A percentile compares a stretch with the other conserved stretches of the same genome.
Evolutionary conservation across 2,113 vertebrate genomes (phyloP).

Genomic region (Anthoscopus minutus): DNA sequence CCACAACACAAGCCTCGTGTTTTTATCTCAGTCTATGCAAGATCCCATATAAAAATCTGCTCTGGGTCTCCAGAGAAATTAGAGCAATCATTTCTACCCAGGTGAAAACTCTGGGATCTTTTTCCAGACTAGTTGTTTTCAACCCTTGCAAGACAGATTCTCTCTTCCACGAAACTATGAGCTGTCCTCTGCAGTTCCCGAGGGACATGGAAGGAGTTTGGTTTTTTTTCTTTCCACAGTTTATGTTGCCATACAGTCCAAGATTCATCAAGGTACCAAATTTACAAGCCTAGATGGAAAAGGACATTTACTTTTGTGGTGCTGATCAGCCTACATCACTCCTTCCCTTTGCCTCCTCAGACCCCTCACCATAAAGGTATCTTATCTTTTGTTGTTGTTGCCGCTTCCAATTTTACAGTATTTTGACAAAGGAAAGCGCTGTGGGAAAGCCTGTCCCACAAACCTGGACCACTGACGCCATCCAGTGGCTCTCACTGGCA

Average conservation of each 20-base stretch:
- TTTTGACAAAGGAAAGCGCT: neutral
- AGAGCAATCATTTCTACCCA: neutral
- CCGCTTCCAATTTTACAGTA: rapidly evolving
- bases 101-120: neutral
- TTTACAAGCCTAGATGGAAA: neutral
- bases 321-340: neutral
- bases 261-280: neutral
- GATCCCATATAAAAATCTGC: neutral
- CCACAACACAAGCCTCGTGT: neutral
- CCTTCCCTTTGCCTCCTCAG: neutral
- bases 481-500: neutral
- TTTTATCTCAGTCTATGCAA: neutral
- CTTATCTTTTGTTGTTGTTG: too few relatives aligned
- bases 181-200: neutral
- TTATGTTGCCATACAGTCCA: neutral
- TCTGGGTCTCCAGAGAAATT: neutral
- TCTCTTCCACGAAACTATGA: neutral
- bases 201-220: neutral
- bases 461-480: neutral
- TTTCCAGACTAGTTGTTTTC: neutral
- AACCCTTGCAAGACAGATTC: neutral
- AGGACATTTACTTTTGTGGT: neutral
- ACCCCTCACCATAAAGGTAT: neutral
- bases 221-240: neutral
- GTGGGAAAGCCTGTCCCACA: neutral